Evolutionary conservation across 92 coral and sea anemone genomes (phyloP).

Genomic region (Pocillopora grandis): DNA sequence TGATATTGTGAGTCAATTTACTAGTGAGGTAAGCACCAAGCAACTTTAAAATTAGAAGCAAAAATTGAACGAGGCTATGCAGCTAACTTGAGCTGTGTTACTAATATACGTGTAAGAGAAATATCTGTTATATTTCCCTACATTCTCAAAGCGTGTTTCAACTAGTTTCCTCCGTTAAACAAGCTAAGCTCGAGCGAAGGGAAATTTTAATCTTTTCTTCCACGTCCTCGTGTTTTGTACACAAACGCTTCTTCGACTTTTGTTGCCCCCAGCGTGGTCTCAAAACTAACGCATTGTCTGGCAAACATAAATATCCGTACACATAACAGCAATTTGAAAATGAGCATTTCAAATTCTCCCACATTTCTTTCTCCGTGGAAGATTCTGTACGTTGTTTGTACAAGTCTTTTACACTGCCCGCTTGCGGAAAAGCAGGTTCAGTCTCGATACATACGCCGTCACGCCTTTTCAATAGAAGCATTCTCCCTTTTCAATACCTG

Average conservation of each 20-base stretch:
- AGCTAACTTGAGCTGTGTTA: background rate
- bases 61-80: background rate
- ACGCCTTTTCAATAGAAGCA: constrained; percentile 59
- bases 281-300: constrained; percentile 47
- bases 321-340: constrained; percentile 32
- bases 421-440: constrained; percentile 31
- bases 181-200: background rate
- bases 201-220: constrained; percentile 5
- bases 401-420: constrained; percentile 27
- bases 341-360: constrained; percentile 23
- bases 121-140: background rate
- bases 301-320: constrained; percentile 46
- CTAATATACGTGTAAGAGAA: background rate
- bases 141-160: background rate
- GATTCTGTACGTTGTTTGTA: constrained; percentile 18
- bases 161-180: background rate
- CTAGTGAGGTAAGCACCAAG: background rate
- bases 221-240: constrained; percentile 12
- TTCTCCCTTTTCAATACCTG: constrained; percentile 51
- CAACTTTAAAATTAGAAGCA: constrained; percentile 4
- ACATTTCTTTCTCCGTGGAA: constrained; percentile 13
- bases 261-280: constrained; percentile 69
- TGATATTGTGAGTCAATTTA: constrained; percentile 12
- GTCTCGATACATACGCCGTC: constrained; percentile 40
- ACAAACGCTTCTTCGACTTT: constrained; percentile 49